These are phyloP conservation scores for Calliopum simillimum DNA, from an alignment of 2,888 invertebrate species.

Conservation along the genomic window DNA sequence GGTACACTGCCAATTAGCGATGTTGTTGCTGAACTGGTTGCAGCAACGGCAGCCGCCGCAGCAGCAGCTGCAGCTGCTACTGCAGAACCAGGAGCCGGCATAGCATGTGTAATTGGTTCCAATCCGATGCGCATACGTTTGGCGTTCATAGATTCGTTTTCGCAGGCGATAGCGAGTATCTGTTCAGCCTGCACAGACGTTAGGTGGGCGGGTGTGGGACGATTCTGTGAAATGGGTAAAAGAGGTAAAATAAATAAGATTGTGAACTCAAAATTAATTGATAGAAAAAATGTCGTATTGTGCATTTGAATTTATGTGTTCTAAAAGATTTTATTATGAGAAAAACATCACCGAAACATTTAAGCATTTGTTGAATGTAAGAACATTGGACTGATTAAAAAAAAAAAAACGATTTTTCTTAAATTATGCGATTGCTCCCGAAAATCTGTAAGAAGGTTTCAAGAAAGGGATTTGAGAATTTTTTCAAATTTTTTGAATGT, in stretches of 20 bases:
- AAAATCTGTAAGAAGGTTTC: too few relatives aligned
- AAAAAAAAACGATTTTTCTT: too few relatives aligned
- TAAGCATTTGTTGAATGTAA: too few relatives aligned
- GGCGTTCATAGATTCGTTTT: constrained; percentile 97
- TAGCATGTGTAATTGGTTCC: constrained; percentile 93
- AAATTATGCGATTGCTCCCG: too few relatives aligned
- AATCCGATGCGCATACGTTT: constrained; percentile 96
- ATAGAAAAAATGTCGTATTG: neutral
- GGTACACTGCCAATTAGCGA: constrained; percentile 45
- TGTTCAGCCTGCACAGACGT: constrained; percentile 97
- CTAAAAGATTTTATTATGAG: too few relatives aligned
- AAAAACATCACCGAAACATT: too few relatives aligned
- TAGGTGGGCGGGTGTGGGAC: constrained; percentile 95
- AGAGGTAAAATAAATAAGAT: neutral
- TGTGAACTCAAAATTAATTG: neutral
- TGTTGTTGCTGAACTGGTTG: constrained; percentile 53
- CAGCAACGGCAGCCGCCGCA: constrained; percentile 58
- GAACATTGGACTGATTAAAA: too few relatives aligned
- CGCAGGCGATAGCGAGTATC: constrained; percentile 94
- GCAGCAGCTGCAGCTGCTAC: constrained; percentile 62
- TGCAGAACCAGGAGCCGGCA: constrained; percentile 70
- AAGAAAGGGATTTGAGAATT: too few relatives aligned
- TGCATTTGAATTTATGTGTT: neutral
- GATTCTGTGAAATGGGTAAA: constrained; percentile 71
- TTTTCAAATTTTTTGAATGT: too few relatives aligned